Percentiles rank a stretch among this genome's conserved stretches.
These are phyloP conservation scores for Morpho deidamia DNA, from an alignment of 2,888 invertebrate species.

Conservation along the genomic window DNA sequence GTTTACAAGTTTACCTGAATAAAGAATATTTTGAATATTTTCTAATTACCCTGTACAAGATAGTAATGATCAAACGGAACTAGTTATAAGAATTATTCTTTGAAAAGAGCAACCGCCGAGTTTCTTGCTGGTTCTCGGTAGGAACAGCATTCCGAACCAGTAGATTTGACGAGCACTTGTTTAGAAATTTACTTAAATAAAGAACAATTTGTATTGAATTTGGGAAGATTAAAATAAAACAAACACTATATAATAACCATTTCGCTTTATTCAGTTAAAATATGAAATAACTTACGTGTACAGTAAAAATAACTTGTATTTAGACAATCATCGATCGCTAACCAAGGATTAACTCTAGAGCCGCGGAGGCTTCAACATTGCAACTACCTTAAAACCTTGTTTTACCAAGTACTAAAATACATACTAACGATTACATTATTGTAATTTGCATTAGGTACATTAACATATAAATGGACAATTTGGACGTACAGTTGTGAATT, in stretches of 20 bases:
- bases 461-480: constrained; percentile 78
- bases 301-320: constrained; percentile 76
- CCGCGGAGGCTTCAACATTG: constrained; percentile 47
- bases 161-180: no score
- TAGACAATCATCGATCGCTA: constrained; percentile 60
- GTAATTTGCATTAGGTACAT: constrained; percentile 75
- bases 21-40: no score
- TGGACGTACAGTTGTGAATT: constrained; percentile 77
- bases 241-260: constrained; percentile 65
- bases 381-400: constrained; percentile 53
- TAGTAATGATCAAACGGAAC: no score
- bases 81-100: no score
- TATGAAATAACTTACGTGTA: constrained; percentile 78
- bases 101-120: no score
- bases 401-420: constrained; percentile 65
- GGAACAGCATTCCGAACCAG: no score
- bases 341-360: constrained; percentile 55
- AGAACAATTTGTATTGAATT: no score
- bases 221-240: constrained; percentile 34
- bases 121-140: no score
- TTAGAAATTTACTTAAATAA: no score
- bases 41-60: no score
- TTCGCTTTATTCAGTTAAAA: constrained; percentile 78
- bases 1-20: no score
- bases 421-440: constrained; percentile 73